These are phyloP conservation scores for Mormyrops attenuatus DNA, from an alignment of 2,797 vertebrate species.

Conservation along the genomic window DNA sequence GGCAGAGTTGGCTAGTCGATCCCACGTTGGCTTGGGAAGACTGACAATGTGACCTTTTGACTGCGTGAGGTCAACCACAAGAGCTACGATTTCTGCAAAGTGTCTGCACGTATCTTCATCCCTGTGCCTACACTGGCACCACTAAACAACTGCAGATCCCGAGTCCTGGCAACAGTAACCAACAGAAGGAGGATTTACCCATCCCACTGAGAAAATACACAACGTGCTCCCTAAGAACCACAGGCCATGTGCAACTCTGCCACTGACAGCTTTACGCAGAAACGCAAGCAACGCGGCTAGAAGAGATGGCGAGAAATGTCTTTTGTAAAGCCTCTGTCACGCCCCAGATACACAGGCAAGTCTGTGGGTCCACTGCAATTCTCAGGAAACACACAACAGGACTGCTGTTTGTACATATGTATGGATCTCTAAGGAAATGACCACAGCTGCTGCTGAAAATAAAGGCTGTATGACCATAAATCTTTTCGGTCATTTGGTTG, in stretches of 20 bases:
- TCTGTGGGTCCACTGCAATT: not conserved
- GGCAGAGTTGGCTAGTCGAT: not conserved
- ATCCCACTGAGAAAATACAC: not conserved
- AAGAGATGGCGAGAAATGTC: not conserved
- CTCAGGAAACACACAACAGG: not conserved
- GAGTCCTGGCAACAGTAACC: not conserved
- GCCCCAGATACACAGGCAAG: not conserved
- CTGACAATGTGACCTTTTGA: not conserved
- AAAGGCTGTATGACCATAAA: not conserved
- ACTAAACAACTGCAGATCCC: not conserved
- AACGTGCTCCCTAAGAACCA: not conserved
- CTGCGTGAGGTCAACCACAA: not conserved
- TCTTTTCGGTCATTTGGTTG: not conserved
- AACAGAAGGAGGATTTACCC: not conserved
- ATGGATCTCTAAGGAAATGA: not conserved
- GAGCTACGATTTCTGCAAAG: not conserved
- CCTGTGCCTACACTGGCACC: not conserved
- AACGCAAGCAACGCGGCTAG: not conserved
- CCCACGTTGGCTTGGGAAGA: not conserved
- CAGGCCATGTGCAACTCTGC: not conserved
- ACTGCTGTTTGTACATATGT: not conserved
- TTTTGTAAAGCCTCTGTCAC: not conserved
- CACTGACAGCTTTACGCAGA: not conserved
- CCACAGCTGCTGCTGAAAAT: not conserved
- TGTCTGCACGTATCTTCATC: not conserved